Evolutionary conservation across 2,888 invertebrate species (phyloP).

Genomic region (Cataglyphis cursor): DNA sequence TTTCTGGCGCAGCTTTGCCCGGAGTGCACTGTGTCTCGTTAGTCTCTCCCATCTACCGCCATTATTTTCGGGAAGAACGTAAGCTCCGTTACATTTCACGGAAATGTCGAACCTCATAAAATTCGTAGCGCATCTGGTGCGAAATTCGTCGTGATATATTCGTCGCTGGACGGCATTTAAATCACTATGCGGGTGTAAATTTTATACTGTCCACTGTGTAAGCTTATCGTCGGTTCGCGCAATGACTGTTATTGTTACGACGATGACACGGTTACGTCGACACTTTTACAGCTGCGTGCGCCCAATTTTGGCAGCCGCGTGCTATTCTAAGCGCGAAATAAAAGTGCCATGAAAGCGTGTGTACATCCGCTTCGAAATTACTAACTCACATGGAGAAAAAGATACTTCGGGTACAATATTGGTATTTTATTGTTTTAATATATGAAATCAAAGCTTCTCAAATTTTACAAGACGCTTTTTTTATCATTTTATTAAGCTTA

Average conservation of each 20-base stretch:
- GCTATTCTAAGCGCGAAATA: conserved; percentile 56
- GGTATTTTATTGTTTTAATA: conserved; percentile 14
- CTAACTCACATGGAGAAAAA: conserved; percentile 23
- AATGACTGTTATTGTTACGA: conserved; percentile 65
- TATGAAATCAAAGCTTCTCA: conserved; percentile 2
- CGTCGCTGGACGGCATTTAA: conserved; percentile 60
- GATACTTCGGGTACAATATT: background rate
- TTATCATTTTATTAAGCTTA: background rate
- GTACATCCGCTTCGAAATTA: conserved; percentile 53
- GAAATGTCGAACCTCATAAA: conserved; percentile 47
- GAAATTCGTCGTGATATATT: conserved; percentile 43
- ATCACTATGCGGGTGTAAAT: conserved; percentile 66
- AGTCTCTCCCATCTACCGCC: conserved; percentile 21
- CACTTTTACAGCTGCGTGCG: conserved; percentile 63
- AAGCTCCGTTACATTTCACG: conserved; percentile 8
- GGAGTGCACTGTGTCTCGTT: background rate
- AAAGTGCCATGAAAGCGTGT: conserved; percentile 61
- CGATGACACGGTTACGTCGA: conserved; percentile 56
- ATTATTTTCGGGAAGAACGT: conserved; percentile 21
- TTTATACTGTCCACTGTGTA: conserved; percentile 59
- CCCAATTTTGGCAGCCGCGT: conserved; percentile 59
- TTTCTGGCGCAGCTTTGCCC: background rate
- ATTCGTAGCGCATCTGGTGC: conserved; percentile 20
- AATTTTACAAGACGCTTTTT: background rate
- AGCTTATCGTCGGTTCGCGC: conserved; percentile 61